phyloP scores from a whole-genome alignment of 2,113 vertebrate species.

The Aspiorhynchus laticeps region DNA sequence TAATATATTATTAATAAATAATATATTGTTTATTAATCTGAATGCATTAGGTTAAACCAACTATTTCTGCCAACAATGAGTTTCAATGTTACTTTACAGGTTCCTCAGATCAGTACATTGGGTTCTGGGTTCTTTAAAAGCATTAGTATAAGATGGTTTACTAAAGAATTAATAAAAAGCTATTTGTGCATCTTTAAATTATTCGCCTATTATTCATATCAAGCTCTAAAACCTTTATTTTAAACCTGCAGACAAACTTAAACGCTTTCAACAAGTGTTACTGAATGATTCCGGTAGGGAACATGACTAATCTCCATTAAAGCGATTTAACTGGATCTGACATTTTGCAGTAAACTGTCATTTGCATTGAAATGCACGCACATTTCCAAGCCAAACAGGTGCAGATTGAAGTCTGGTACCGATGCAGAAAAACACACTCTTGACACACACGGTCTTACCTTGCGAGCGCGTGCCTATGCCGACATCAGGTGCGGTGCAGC shows the following conservation, averaged over 20 bases:
- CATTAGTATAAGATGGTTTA: neutral
- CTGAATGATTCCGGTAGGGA: neutral
- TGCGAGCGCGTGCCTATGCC: constrained; percentile 25
- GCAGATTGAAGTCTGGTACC: neutral
- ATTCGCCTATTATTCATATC: neutral
- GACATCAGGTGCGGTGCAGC: constrained; percentile 30
- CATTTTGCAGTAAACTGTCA: neutral
- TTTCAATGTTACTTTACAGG: neutral
- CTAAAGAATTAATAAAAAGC: neutral
- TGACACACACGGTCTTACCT: constrained; percentile 28
- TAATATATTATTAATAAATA: neutral
- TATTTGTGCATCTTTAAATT: neutral
- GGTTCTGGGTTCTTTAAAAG: neutral
- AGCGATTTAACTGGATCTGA: neutral
- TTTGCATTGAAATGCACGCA: neutral
- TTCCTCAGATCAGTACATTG: neutral
- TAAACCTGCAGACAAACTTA: neutral
- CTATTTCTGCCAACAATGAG: too few relatives aligned
- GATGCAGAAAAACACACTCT: neutral
- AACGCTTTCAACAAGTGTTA: neutral
- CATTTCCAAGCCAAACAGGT: neutral
- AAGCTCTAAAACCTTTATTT: neutral
- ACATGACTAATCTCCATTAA: constrained; percentile 23
- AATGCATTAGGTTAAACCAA: neutral
- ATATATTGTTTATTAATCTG: neutral